Evolutionary conservation across 2,113 vertebrate genomes (phyloP).

Genomic region (Myotis yumanensis): DNA sequence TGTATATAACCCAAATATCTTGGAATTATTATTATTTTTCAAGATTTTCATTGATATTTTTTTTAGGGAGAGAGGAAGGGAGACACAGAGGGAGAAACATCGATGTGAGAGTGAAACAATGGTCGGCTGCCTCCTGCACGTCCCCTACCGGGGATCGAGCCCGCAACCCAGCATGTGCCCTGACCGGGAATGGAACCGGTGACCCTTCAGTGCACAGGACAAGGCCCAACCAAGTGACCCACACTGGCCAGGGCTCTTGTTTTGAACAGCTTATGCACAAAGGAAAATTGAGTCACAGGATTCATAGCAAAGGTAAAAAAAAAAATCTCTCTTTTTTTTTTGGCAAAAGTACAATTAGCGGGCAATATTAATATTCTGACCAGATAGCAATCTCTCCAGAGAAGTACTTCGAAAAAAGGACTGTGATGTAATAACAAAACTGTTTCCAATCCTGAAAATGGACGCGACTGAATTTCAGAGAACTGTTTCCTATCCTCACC

Average conservation of each 20-base stretch:
- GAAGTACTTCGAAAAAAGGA: neutral
- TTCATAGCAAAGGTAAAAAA: neutral
- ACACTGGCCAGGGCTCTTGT: neutral
- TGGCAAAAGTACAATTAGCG: neutral
- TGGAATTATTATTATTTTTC: neutral
- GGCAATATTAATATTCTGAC: slow-evolving; percentile 27
- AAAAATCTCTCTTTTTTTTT: neutral
- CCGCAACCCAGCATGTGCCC: no score
- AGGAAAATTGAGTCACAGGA: neutral
- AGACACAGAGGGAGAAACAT: no score
- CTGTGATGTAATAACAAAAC: neutral
- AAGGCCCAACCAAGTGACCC: no score
- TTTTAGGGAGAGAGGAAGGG: no score
- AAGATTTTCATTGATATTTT: no score
- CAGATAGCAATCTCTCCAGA: neutral
- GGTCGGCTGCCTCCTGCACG: no score
- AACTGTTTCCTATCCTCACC: neutral
- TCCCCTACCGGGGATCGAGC: no score
- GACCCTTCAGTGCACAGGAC: no score
- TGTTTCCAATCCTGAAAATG: neutral
- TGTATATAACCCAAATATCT: neutral
- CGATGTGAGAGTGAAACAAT: no score
- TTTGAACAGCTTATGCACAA: neutral
- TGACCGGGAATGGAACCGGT: no score
- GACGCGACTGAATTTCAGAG: neutral